Evolutionary conservation across 1,140 invertebrate genomes (phyloP).

Genomic region (Nymphalis io): DNA sequence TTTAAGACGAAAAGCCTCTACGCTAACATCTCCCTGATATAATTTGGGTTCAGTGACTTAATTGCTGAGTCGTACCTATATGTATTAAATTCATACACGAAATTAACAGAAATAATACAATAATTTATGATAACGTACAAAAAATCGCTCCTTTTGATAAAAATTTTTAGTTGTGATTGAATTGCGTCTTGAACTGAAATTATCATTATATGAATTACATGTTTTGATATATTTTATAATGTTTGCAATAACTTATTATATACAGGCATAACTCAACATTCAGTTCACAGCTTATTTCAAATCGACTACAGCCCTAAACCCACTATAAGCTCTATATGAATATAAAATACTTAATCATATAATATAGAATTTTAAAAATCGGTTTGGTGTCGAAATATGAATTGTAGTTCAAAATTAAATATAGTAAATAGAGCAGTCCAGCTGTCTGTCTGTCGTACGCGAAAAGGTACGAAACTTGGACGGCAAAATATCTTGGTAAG

Average conservation of each 20-base stretch:
- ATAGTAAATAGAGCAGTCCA: conserved; percentile 65
- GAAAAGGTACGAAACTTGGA: conserved; percentile 61
- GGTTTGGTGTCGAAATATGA: conserved; percentile 68
- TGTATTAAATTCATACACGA: neutral
- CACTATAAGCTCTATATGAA: conserved; percentile 79
- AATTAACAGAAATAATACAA: too few relatives aligned
- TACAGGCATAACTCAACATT: conserved; percentile 24
- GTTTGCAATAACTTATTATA: neutral
- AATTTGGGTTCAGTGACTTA: conserved; percentile 36
- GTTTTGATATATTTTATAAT: too few relatives aligned
- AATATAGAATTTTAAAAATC: conserved; percentile 66
- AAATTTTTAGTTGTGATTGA: too few relatives aligned
- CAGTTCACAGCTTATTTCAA: conserved; percentile 42
- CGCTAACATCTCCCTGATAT: conserved; percentile 70
- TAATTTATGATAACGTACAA: too few relatives aligned
- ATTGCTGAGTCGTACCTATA: conserved; percentile 1
- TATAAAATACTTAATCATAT: conserved; percentile 72
- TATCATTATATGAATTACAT: too few relatives aligned
- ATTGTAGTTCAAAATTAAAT: conserved; percentile 59
- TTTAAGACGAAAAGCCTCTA: conserved; percentile 71
- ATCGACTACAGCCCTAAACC: conserved; percentile 66
- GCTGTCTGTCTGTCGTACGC: conserved; percentile 50
- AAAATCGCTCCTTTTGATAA: too few relatives aligned
- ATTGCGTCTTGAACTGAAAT: too few relatives aligned
- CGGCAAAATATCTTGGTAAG: conserved; percentile 74